phyloP scores from a whole-genome alignment of 2,113 vertebrate genomes.

The Hippolais icterina region DNA sequence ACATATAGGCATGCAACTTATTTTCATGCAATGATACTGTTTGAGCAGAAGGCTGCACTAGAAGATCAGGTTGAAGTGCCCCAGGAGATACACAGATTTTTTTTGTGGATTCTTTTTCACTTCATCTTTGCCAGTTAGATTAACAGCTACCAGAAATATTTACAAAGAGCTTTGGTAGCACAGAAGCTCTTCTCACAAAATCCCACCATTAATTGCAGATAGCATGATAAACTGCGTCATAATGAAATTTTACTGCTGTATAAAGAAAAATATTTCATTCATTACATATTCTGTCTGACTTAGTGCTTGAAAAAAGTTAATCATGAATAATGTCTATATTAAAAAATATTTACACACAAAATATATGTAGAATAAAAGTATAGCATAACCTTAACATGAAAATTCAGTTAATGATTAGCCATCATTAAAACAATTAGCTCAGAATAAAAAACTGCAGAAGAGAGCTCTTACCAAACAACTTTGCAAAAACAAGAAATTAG shows the following conservation, averaged over 20 bases:
- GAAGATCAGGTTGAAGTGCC: constrained; percentile 42
- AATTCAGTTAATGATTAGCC: not conserved
- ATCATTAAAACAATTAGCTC: not conserved
- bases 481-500: not conserved
- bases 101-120: not conserved
- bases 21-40: constrained; percentile 47
- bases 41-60: constrained; percentile 72
- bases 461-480: not conserved
- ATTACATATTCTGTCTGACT: not conserved
- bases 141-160: not conserved
- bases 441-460: not conserved
- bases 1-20: not conserved
- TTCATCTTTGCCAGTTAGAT: not conserved
- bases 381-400: not conserved
- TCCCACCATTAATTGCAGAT: not conserved
- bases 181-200: not conserved
- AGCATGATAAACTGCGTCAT: not conserved
- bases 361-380: not conserved
- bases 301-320: not conserved
- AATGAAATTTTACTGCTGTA: not conserved
- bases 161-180: not conserved
- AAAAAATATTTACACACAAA: not conserved
- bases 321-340: not conserved
- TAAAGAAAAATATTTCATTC: not conserved
- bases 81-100: not conserved